A percentile compares a stretch with the other conserved stretches of the same genome.
Conservation (phyloP, 2,888 invertebrate species). For the Acleris holmiana region DNA sequence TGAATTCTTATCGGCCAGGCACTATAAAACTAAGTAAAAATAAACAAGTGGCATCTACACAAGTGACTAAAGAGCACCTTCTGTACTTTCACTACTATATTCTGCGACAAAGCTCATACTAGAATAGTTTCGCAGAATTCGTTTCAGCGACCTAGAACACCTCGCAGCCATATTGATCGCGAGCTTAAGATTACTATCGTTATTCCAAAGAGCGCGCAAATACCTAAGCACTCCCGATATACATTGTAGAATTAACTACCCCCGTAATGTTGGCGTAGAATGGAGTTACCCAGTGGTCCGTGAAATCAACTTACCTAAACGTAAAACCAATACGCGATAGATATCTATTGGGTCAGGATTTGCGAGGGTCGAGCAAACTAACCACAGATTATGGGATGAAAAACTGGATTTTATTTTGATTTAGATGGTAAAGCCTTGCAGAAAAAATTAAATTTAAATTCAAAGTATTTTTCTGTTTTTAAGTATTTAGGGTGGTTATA, state of each 20-base stretch:
- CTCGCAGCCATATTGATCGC: neutral
- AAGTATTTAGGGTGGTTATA: too few relatives aligned
- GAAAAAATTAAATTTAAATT: too few relatives aligned
- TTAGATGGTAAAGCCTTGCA: neutral
- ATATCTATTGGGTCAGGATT: slow-evolving; percentile 35
- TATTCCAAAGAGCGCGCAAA: slow-evolving; percentile 4
- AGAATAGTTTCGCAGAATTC: too few relatives aligned
- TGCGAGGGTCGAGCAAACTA: slow-evolving; percentile 30
- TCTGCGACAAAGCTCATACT: too few relatives aligned
- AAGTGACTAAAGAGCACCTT: too few relatives aligned
- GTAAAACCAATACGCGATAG: slow-evolving; percentile 36
- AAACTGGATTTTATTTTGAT: slow-evolving; percentile 18
- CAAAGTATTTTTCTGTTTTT: too few relatives aligned
- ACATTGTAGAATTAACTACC: slow-evolving; percentile 37
- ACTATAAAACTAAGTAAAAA: too few relatives aligned
- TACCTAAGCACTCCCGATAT: slow-evolving; percentile 30
- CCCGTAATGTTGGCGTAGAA: slow-evolving; percentile 31
- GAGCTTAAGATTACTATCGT: neutral
- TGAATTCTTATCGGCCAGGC: too few relatives aligned
- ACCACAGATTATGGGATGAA: slow-evolving; percentile 33
- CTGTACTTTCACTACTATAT: too few relatives aligned
- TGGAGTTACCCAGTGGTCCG: slow-evolving; percentile 35
- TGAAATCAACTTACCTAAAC: slow-evolving; percentile 40
- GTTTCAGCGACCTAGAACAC: too few relatives aligned
- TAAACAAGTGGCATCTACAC: too few relatives aligned